A percentile compares a stretch with the other conserved stretches of the same genome.
Conservation (phyloP, 2,113 vertebrate species). For the Scolopax mira region DNA sequence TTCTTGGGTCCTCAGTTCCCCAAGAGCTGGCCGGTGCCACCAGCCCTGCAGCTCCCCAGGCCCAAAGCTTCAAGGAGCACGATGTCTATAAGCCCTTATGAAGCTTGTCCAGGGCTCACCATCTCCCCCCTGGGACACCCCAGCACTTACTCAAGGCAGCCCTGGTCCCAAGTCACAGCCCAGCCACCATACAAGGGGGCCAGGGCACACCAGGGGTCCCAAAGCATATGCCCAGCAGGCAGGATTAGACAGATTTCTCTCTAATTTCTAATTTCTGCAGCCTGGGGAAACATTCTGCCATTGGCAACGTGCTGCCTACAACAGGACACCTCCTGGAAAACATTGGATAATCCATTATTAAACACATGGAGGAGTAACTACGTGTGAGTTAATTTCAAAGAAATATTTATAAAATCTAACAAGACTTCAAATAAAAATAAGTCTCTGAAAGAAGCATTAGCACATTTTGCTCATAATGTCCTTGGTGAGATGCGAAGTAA, state of each 20-base stretch:
- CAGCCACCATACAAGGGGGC: fast-evolving
- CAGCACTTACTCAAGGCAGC: fast-evolving
- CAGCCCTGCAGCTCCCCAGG: background rate
- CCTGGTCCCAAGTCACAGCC: background rate
- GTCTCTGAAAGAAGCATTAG: background rate
- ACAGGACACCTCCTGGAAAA: background rate
- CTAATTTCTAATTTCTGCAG: no score
- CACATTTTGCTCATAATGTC: background rate
- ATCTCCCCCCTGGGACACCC: fast-evolving
- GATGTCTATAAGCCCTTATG: fast-evolving
- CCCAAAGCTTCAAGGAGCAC: background rate
- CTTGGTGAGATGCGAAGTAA: background rate
- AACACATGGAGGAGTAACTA: background rate
- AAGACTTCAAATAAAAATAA: background rate
- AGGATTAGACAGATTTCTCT: background rate
- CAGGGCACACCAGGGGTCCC: fast-evolving
- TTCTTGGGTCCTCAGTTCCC: background rate
- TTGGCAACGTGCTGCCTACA: fast-evolving
- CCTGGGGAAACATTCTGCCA: background rate
- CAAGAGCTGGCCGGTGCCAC: fast-evolving
- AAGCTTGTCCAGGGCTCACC: background rate
- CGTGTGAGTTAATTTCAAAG: background rate
- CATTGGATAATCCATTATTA: background rate
- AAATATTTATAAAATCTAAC: background rate
- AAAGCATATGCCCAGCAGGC: no score